These are phyloP conservation scores for Neoarius graeffei DNA, from an alignment of 2,113 vertebrate genomes.

Conservation along the genomic window DNA sequence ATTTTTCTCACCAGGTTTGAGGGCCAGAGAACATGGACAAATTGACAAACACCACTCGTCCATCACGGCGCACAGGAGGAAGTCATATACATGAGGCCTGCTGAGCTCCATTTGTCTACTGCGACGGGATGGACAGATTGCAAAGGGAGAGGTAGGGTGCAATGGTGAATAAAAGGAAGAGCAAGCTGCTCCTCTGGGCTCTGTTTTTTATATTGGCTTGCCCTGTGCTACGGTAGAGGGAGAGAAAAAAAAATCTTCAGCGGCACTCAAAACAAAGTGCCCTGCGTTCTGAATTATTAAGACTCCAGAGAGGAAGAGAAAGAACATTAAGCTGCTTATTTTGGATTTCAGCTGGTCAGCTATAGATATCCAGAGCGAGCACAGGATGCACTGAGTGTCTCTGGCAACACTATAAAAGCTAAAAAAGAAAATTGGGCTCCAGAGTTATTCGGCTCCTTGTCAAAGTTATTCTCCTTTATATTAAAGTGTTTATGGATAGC, in stretches of 20 bases:
- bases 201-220: neutral
- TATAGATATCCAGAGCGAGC: conserved; percentile 19
- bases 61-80: conserved; percentile 37
- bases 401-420: neutral
- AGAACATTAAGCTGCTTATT: conserved; percentile 37
- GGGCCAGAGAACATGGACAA: conserved; percentile 49
- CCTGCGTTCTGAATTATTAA: conserved; percentile 42
- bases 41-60: conserved; percentile 53
- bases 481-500: neutral
- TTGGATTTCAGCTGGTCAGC: conserved; percentile 36
- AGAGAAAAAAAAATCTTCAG: neutral
- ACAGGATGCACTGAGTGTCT: neutral
- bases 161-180: conserved; percentile 4
- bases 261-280: conserved; percentile 40
- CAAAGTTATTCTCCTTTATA: neutral
- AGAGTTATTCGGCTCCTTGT: conserved; percentile 2
- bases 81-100: conserved; percentile 39
- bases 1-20: conserved; percentile 22
- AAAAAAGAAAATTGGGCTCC: neutral
- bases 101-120: conserved; percentile 32
- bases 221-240: neutral
- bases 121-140: neutral
- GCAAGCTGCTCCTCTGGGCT: neutral
- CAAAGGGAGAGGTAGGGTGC: neutral
- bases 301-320: conserved; percentile 13